Evolutionary conservation across 92 coral and sea anemone genomes (phyloP), one percentile per base, ranked within the genome.

Genomic region (Palythoa grandis): DNA sequence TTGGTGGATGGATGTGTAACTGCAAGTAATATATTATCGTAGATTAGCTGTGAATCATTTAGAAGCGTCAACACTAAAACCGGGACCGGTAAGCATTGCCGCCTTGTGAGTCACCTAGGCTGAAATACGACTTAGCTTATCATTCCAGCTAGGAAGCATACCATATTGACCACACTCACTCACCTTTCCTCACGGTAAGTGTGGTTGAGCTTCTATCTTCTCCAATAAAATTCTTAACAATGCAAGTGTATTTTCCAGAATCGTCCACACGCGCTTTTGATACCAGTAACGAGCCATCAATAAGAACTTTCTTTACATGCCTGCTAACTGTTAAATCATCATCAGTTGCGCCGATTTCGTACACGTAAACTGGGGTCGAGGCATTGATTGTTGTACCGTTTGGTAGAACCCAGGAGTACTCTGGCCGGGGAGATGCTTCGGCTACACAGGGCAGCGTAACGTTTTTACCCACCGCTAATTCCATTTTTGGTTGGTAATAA

Each of bases 361-460:
- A 63, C 56, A 88, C 92, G 37, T 71, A 82, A 47, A 72, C 60
- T 14, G 86, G 76, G 19, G 10, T 54, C 17, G 92, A 83, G 60
- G 83, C 43, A 5, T 82, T 88, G 13, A 93, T 57, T 16, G 38
- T 17, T 1, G 66, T 40, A 1, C 89, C 94, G 24, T 85, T 72
- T 1, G 94, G 86, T 56, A 89, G 83, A n/a, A 75, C 67, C 97
- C 97, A 93, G 35, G 79, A 23, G 74, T 91, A 72, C 2, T 24
- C 70, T 5, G 94, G 94, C 53, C 35, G 71, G 37, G 98, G 95
- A 25, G 35, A 20, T 52, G 94, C 96, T 19, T 72, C 43, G 19
- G 93, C 92, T 65, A 77, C 87, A 83, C 96, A 93, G 17, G 87
- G 79, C 9, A 93, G 79, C 7, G 96, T 93, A 79, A 89, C 86